phyloP scores from a whole-genome alignment of 2,113 vertebrate species.

The Mastomys natalensis region DNA sequence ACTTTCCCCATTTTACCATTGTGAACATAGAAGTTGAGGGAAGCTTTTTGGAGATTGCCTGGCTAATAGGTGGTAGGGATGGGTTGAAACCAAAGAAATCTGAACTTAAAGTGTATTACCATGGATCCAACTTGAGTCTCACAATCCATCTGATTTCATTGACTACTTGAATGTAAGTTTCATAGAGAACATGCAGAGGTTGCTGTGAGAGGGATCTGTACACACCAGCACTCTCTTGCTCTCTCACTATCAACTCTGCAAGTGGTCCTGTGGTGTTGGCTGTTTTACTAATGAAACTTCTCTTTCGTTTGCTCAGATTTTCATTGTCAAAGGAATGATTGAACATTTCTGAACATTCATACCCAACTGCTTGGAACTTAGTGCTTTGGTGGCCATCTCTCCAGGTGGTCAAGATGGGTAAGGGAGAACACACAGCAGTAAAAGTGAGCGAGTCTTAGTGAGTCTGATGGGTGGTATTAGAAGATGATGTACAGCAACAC shows the following conservation, averaged over 20 bases:
- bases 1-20: background rate
- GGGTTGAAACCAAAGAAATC: background rate
- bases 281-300: background rate
- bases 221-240: background rate
- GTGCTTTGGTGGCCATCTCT: background rate
- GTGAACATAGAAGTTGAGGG: background rate
- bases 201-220: background rate
- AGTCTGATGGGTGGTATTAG: background rate
- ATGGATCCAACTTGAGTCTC: background rate
- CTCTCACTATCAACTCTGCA: background rate
- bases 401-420: background rate
- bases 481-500: background rate
- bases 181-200: background rate
- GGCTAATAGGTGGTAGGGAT: background rate
- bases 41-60: background rate
- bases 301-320: background rate
- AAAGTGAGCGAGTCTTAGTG: background rate
- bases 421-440: background rate
- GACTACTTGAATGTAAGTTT: background rate
- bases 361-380: background rate
- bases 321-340: background rate
- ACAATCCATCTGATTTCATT: background rate
- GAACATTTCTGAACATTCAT: background rate
- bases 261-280: background rate
- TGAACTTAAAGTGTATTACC: background rate